Percentiles rank a stretch among this genome's conserved stretches.
These are phyloP conservation scores for Drosophila nannoptera DNA, from an alignment of 1,140 invertebrate genomes.

Conservation along the genomic window DNA sequence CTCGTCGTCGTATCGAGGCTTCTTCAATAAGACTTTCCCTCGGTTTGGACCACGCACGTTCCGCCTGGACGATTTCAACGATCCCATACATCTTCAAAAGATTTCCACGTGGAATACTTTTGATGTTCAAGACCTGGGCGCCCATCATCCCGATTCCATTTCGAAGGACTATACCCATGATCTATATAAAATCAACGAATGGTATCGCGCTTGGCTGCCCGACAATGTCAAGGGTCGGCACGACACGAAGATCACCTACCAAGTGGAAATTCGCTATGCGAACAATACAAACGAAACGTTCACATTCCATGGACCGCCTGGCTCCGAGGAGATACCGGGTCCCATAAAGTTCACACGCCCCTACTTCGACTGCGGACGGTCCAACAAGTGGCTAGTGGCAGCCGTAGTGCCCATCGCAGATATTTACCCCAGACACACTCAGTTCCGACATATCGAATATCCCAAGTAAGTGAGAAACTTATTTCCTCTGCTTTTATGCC, in stretches of 20 bases:
- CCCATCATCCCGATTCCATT: constrained; percentile 85
- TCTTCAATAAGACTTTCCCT: constrained; percentile 98
- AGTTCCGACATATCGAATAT: constrained; percentile 96
- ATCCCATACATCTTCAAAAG: constrained; percentile 94
- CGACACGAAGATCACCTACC: constrained; percentile 96
- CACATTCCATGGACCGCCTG: constrained; percentile 95
- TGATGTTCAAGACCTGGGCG: constrained; percentile 89
- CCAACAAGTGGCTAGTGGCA: constrained; percentile 96
- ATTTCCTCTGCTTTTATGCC: neutral
- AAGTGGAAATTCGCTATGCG: constrained; percentile 94
- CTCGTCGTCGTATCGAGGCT: constrained; percentile 95
- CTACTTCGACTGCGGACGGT: constrained; percentile 97
- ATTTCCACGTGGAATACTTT: constrained; percentile 95
- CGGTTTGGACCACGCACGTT: constrained; percentile 96
- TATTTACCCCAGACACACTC: constrained; percentile 96
- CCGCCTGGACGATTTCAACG: constrained; percentile 94
- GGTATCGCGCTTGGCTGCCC: constrained; percentile 93
- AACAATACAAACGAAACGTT: constrained; percentile 97
- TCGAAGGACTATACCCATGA: constrained; percentile 94
- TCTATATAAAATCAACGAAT: constrained; percentile 95
- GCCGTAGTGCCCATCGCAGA: constrained; percentile 96
- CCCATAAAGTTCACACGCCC: constrained; percentile 96
- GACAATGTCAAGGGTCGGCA: constrained; percentile 89
- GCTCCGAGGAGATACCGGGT: constrained; percentile 91
- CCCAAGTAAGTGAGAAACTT: constrained; percentile 87